phyloP scores from a whole-genome alignment of 2,888 invertebrate genomes.

The Byasa hedistus region DNA sequence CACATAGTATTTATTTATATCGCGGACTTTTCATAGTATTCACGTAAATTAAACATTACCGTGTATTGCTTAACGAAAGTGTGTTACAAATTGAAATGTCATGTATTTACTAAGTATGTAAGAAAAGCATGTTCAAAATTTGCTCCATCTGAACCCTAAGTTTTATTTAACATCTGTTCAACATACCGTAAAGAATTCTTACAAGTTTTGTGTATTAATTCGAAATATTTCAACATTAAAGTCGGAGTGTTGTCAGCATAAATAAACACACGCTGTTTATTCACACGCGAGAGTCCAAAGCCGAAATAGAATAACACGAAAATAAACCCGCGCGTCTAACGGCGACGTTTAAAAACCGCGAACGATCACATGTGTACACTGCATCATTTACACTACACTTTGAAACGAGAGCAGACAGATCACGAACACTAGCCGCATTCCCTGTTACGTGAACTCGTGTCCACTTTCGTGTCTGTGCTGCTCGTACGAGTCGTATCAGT shows the following conservation, averaged over 20 bases:
- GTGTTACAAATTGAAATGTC: not conserved
- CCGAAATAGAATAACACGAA: conserved; percentile 67
- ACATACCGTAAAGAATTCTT: conserved; percentile 18
- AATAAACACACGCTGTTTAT: conserved; percentile 58
- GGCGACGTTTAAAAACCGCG: conserved; percentile 41
- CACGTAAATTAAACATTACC: too few species aligned
- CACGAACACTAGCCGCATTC: conserved; percentile 41
- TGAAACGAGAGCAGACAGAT: conserved; percentile 36
- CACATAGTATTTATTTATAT: too few species aligned
- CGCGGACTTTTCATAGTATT: too few species aligned
- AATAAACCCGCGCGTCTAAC: conserved; percentile 61
- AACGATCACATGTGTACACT: conserved; percentile 40
- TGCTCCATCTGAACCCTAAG: not conserved
- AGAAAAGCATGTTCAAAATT: not conserved
- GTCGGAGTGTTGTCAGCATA: conserved; percentile 30
- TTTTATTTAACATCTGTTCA: conserved; percentile 21
- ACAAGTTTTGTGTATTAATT: conserved; percentile 21
- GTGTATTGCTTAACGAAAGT: not conserved
- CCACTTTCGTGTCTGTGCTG: conserved; percentile 38
- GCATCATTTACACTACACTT: conserved; percentile 35
- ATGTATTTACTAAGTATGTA: not conserved
- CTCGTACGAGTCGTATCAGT: conserved; percentile 41
- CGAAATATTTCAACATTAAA: conserved; percentile 27
- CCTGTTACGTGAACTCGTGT: conserved; percentile 44
- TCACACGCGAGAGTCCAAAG: conserved; percentile 57